A percentile compares a stretch with the other conserved stretches of the same genome.
Conservation (phyloP, 2,113 vertebrate genomes). For the Pomatorhinus ruficollis region DNA sequence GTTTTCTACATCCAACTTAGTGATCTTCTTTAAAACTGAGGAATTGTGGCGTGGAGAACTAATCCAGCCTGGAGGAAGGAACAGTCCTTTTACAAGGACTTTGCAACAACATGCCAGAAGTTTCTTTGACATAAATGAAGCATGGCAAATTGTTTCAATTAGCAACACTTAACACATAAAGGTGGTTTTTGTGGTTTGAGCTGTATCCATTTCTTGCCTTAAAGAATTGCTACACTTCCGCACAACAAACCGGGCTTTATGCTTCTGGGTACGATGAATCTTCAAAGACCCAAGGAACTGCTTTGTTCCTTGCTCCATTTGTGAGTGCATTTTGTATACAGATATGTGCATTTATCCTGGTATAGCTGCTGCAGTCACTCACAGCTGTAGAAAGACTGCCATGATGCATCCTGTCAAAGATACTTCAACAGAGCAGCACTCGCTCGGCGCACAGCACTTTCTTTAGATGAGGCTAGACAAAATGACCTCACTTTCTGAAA, state of each 20-base stretch:
- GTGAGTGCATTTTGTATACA: background rate
- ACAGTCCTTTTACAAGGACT: background rate
- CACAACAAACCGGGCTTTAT: fast-evolving
- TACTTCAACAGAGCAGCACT: background rate
- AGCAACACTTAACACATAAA: background rate
- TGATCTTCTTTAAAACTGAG: background rate
- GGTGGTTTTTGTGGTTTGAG: background rate
- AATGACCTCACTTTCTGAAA: background rate
- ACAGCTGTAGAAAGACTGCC: background rate
- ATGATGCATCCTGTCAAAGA: background rate
- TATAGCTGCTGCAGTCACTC: background rate
- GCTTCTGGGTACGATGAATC: background rate
- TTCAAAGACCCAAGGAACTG: background rate
- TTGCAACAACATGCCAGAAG: background rate
- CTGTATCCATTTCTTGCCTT: background rate
- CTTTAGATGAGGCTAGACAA: background rate
- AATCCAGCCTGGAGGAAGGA: background rate
- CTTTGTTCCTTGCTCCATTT: background rate
- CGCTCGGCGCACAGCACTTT: background rate
- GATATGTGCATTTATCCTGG: background rate
- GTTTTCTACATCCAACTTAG: background rate
- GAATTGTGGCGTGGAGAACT: background rate
- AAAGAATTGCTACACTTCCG: background rate
- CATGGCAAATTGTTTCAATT: background rate
- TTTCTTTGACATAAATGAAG: background rate